Evolutionary conservation across 1,140 invertebrate species (phyloP), one percentile per base, ranked within the genome.

Genomic region (Potamilus streckersoni): DNA sequence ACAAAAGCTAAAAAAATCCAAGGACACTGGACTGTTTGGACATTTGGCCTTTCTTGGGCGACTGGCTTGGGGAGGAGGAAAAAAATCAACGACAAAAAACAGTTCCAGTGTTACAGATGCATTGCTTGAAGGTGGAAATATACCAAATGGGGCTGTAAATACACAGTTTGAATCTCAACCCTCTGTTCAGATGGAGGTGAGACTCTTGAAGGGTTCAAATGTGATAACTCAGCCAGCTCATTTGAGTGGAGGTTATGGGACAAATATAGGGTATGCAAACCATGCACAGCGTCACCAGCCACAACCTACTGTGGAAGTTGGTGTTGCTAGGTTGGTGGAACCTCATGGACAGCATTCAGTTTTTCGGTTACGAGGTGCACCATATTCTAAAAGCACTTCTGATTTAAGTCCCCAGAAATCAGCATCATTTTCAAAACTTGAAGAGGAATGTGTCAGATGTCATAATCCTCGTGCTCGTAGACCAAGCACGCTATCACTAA

Each of bases 401-500:
- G 84, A 87, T 69, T 59, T 80, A 49, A 81, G 79, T 74, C 79
- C 82, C 65, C 74, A 76, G 66, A 83, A 78, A 74, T 60, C 66
- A 58, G 62, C 67, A 70, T 65, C 73, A 64, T 57, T 69, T n/a
- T 69, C 55, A 70, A 79, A 80, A 71, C 20, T 76, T 31, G 73
- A 83, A 62, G 74, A 75, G 55, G 74, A 79, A 17, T 69, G 76
- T 27, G 55, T 76, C 8, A 64, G 19, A 23, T 73, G 74, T 12
- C 69, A 74, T 16, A 66, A 58, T 59, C 69, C 61, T 57, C 80
- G 78, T 55, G 60, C 73, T n/a, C 70, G 69, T 27, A 62, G 86
- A 20, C 86, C 86, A 31, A 85, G 79, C 64, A 86, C 87, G 17
- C 76, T 88, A 49, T 84, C 86, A n/a, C 73, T 88, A 38, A 84